Conservation (phyloP, 37 sponge, comb jelly and placozoan genomes). For the Corticium candelabrum region DNA sequence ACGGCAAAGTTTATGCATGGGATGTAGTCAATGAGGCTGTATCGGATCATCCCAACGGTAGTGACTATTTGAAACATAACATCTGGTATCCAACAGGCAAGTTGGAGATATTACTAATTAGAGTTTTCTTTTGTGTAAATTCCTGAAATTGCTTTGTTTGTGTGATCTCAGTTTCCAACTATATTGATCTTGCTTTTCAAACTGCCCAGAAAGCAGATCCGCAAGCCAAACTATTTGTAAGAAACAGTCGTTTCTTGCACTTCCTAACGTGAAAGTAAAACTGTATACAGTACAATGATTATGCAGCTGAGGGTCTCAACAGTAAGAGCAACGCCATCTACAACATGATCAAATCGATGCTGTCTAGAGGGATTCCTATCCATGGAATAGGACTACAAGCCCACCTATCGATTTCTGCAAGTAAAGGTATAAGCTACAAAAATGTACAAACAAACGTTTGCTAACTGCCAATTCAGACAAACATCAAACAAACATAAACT, state of each 20-base stretch:
- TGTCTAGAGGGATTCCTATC: background rate
- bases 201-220: constrained; percentile 2
- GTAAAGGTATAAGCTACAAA: background rate
- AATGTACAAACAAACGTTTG: too few relatives aligned
- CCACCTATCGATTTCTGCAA: background rate
- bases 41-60: background rate
- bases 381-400: background rate
- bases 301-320: background rate
- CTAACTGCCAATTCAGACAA: too few relatives aligned
- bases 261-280: background rate
- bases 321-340: background rate
- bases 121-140: background rate
- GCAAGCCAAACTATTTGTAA: constrained; percentile 6
- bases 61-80: background rate
- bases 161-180: background rate
- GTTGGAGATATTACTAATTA: background rate
- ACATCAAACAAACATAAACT: background rate
- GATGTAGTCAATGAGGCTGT: constrained; percentile 9
- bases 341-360: constrained; percentile 1
- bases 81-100: constrained; percentile 8
- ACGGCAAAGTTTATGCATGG: background rate
- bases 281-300: constrained; percentile 7
- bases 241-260: background rate
- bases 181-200: constrained; percentile 3
- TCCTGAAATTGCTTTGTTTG: constrained; percentile 10